These are phyloP conservation scores for Acanthurus lineatus DNA, from an alignment of 2,797 vertebrate genomes.

Conservation along the genomic window DNA sequence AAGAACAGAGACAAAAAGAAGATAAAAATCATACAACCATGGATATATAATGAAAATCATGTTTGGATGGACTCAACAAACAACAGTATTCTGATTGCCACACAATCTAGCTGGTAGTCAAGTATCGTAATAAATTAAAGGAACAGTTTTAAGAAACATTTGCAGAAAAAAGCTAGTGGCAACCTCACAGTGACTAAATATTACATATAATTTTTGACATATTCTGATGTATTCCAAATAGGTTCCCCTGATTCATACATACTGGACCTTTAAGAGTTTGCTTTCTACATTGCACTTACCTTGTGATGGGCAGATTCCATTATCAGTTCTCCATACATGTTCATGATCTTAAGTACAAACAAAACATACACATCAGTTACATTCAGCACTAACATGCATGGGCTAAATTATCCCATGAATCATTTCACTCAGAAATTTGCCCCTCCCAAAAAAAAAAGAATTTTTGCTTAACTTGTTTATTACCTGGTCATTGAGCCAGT, in stretches of 20 bases:
- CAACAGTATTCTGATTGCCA: too few relatives aligned
- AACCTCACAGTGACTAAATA: too few relatives aligned
- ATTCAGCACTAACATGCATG: neutral
- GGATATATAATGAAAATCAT: neutral
- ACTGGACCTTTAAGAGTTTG: neutral
- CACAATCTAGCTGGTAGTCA: neutral
- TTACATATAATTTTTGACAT: too few relatives aligned
- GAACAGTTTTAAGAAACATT: too few relatives aligned
- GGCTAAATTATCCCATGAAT: neutral
- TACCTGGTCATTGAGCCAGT: slow-evolving; percentile 99
- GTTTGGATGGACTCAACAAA: too few relatives aligned
- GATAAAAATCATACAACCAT: neutral
- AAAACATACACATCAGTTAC: slow-evolving; percentile 1
- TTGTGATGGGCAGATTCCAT: slow-evolving; percentile 94
- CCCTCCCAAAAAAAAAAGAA: too few relatives aligned
- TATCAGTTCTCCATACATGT: slow-evolving; percentile 98
- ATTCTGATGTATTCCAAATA: too few relatives aligned
- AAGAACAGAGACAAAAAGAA: slow-evolving; percentile 20
- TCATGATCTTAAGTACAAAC: slow-evolving; percentile 91
- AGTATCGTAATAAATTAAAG: too few relatives aligned
- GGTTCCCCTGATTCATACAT: too few relatives aligned
- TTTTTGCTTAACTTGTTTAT: neutral
- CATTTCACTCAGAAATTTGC: neutral
- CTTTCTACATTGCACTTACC: slow-evolving; percentile 76
- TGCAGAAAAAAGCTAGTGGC: too few relatives aligned